Evolutionary conservation across 2,797 vertebrate genomes (phyloP).

Genomic region (Coracias cyanogaster): DNA sequence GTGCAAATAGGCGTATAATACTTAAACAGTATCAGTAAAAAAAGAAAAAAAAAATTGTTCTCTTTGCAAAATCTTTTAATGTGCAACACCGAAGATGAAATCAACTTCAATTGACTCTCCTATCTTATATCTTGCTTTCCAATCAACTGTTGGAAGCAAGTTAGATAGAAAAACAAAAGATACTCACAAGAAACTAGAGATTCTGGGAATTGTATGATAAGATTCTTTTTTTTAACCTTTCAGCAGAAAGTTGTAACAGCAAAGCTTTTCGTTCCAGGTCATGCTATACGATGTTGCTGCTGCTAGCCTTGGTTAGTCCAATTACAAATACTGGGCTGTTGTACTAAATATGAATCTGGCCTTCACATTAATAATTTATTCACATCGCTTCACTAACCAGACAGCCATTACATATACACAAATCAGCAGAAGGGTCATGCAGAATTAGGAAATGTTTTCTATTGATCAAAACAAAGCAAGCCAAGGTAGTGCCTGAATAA

Average conservation of each 20-base stretch:
- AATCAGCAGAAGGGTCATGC: constrained; percentile 1
- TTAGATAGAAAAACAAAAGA: neutral
- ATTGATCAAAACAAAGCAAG: constrained; percentile 48
- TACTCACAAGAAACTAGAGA: neutral
- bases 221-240: neutral
- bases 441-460: constrained; percentile 53
- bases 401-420: neutral
- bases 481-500: neutral
- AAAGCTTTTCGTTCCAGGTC: neutral
- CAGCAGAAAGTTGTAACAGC: neutral
- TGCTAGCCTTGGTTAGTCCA: neutral
- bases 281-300: neutral
- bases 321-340: neutral
- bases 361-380: constrained; percentile 60
- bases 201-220: rapidly evolving
- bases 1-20: neutral
- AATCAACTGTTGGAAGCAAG: neutral
- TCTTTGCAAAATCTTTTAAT: neutral
- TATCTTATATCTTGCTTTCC: neutral
- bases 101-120: neutral
- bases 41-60: neutral
- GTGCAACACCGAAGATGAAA: neutral
- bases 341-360: neutral
- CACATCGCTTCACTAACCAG: neutral
- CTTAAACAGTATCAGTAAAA: neutral